These are phyloP conservation scores for Agonopterix arenella DNA, from an alignment of 2,888 invertebrate species.

Conservation along the genomic window DNA sequence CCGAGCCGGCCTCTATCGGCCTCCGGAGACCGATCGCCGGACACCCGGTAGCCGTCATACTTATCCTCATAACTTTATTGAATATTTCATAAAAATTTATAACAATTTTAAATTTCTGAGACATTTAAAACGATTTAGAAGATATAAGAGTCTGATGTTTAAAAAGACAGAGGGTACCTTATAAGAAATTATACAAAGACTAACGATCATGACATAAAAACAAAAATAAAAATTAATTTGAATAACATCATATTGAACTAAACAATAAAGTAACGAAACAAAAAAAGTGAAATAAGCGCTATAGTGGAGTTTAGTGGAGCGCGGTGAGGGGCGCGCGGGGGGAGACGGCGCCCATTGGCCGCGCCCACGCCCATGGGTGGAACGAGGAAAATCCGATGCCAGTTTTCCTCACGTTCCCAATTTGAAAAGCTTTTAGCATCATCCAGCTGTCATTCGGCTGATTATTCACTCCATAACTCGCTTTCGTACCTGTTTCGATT, in stretches of 20 bases:
- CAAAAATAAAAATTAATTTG: no score
- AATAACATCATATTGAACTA: neutral
- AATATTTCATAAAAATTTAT: no score
- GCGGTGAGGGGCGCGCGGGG: conserved; percentile 20
- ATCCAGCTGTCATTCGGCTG: conserved; percentile 50
- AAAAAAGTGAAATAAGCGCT: conserved; percentile 17
- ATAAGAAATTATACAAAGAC: no score
- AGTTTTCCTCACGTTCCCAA: conserved; percentile 50
- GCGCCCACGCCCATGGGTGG: conserved; percentile 63
- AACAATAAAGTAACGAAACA: conserved; percentile 7
- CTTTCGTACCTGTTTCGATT: conserved; percentile 23
- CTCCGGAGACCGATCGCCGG: conserved; percentile 53
- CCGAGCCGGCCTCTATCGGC: conserved; percentile 29
- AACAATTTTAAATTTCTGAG: no score
- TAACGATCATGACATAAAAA: no score
- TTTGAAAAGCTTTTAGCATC: conserved; percentile 71
- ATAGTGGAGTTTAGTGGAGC: conserved; percentile 30
- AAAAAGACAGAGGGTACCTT: no score
- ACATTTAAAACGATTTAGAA: no score
- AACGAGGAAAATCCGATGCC: conserved; percentile 52
- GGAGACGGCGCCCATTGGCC: conserved; percentile 59
- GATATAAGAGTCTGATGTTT: no score
- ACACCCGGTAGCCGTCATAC: conserved; percentile 48
- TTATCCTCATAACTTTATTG: conserved; percentile 1
- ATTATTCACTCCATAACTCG: conserved; percentile 34